Conservation (phyloP, 2,888 invertebrate species). For the Electrophaes corylata region DNA sequence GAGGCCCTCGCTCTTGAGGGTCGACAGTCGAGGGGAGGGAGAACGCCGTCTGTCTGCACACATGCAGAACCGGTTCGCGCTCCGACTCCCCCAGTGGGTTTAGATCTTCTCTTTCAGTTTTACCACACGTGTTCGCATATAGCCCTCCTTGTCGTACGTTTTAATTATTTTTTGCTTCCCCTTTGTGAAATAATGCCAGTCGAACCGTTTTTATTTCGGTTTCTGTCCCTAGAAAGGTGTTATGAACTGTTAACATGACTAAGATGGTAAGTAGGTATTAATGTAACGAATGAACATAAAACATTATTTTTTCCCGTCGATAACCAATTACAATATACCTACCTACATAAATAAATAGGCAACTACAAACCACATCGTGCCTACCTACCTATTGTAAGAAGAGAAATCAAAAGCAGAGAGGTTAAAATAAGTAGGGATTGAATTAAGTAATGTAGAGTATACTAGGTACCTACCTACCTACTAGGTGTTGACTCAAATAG, state of each 20-base stretch:
- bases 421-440: background rate
- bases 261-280: constrained; percentile 24
- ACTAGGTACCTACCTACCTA: no score
- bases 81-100: constrained; percentile 76
- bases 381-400: background rate
- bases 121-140: constrained; percentile 74
- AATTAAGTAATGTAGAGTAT: no score
- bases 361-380: background rate
- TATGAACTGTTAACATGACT: constrained; percentile 16
- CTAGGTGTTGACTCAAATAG: no score
- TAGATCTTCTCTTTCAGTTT: constrained; percentile 67
- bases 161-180: constrained; percentile 80
- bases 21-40: constrained; percentile 76
- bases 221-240: constrained; percentile 65
- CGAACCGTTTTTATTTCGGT: constrained; percentile 74
- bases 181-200: constrained; percentile 77
- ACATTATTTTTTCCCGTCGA: background rate
- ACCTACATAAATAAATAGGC: no score
- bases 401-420: background rate
- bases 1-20: constrained; percentile 74
- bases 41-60: constrained; percentile 76
- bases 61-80: constrained; percentile 82
- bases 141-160: constrained; percentile 73
- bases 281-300: constrained; percentile 5
- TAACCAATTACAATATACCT: background rate